Base-by-base conservation (phyloP, 2,888 invertebrate species). In the Diogma glabrata region DNA sequence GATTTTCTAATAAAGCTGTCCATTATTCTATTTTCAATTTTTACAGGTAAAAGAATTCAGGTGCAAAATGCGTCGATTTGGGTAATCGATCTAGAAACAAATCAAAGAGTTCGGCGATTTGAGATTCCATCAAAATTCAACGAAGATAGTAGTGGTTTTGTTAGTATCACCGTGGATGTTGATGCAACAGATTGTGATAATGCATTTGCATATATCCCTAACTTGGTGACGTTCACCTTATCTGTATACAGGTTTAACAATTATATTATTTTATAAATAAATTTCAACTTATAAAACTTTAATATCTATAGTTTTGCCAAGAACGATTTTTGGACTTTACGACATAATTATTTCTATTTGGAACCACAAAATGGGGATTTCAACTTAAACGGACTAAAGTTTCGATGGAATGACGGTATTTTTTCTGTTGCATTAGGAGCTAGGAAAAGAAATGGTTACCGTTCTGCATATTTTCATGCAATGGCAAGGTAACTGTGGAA, bases 321-420 rank as follows among this genome's bases (percentile, higher is more conserved):
- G 1, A 74, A 81, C 53, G 74, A 76, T 52, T 81, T 84, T 22
- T 88, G 87, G 86, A 67, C 83, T 30, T 72, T 81, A n/a, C 63
- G 65, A 0, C 87, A 89, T 60, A 85, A 84, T 60, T 87, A 77
- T 61, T 87, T 87, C 66, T 75, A 76, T 59, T 78, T 87, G 58
- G 84, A 86, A 61, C 86, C 88, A 0, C 60, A 77, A 1, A 71
- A 73, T 59, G 84, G 85, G 0, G 87, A 89, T 60, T 75, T 83
- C 51, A 71, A 74, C 47, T 74, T 87, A 49, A 80, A 79, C 26
- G 84, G 81, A 0, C 75, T 82, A 57, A 67, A 72, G 1, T 89
- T 87, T 70, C 81, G 83, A 61, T 89, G 87, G 87, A 80, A 78
- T 55, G 88, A 88, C 60, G 87, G 87, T 0, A 73, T 88, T 10